A percentile compares a stretch with the other conserved stretches of the same genome.
Evolutionary conservation across 2,888 invertebrate genomes (phyloP).

Genomic region (Lasius fuliginosus): DNA sequence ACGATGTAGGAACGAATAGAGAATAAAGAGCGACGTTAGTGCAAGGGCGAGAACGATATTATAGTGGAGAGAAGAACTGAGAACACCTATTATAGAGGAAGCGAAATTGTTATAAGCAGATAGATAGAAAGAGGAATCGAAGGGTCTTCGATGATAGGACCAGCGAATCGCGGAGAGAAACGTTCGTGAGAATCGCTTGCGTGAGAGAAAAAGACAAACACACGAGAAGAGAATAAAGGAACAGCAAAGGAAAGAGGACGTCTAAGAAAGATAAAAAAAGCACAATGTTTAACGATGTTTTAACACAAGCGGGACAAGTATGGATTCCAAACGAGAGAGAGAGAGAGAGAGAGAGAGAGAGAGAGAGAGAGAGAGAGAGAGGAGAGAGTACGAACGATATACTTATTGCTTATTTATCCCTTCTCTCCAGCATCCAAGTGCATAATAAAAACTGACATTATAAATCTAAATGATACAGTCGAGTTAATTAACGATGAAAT

Average conservation of each 20-base stretch:
- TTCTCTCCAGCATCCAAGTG: conserved; percentile 1
- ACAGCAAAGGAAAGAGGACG: not conserved
- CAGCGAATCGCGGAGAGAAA: conserved; percentile 31
- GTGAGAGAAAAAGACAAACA: conserved; percentile 12
- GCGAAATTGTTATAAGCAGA: conserved; percentile 16
- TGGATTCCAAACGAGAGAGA: not conserved
- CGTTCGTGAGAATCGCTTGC: not conserved
- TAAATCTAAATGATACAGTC: conserved; percentile 28
- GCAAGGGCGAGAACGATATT: conserved; percentile 14
- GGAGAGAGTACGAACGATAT: not conserved
- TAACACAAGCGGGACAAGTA: conserved; percentile 11
- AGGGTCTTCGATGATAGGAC: conserved; percentile 23
- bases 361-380: not conserved
- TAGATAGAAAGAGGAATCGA: not conserved
- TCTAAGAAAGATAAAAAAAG: conserved; percentile 33
- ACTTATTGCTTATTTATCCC: not conserved
- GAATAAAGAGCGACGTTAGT: conserved; percentile 5
- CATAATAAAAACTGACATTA: conserved; percentile 23
- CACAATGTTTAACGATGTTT: conserved; percentile 4
- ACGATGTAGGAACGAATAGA: not conserved
- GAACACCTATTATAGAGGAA: not conserved
- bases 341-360: not conserved
- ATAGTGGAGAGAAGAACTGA: not conserved
- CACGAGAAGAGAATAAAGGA: not conserved
- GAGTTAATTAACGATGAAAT: conserved; percentile 45